Base-by-base conservation (phyloP, 2,113 vertebrate species). In the Hippocampus zosterae region DNA sequence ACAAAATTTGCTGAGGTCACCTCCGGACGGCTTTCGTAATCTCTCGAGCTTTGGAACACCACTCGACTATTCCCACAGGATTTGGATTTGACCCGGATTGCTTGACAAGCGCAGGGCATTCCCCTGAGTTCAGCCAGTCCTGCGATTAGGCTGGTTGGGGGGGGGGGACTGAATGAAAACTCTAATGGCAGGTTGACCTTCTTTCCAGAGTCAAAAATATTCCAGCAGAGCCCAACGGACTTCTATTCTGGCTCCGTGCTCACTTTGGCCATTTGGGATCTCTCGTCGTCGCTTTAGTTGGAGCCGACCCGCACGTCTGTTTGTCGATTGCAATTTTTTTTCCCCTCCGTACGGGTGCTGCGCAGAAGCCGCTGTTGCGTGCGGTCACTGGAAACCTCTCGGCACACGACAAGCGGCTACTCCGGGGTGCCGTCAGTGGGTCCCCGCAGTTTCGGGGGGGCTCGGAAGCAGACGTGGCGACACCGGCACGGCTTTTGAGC, bases 51-150 rank as follows among this genome's bases (percentile, higher is more conserved):
- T 50, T 63, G 79, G 63, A 68, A 83, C 77, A 76, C 82, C 76
- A 75, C 79, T 55, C 53, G 59, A 29, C 57, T 67, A 75, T 71
- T 82, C 87, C 86, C 85, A 64, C 19, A 67, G 85, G 88, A 66
- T 78, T 60, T 82, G 82, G 82, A 80, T 85, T 83, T 84, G 80
- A 89, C 80, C 67, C 69, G 1, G 56, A 86, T 87, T 87, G 65
- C 76, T 74, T 71, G 80, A 76, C 79, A 79, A 79, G 81, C 80
- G 8, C 80, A 83, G 86, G 86, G 84, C 83, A 88, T 89, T 88
- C 79, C 89, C 86, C 80, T 81, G n/a, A 87, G 78, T 89, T 88
- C 80, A 84, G 69, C 72, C 84, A 81, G 82, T 81, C 60, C 83
- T 76, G 79, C 81, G 82, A 87, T 88, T 87, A 89, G 89, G 73